These are phyloP conservation scores for Rhinella marina DNA, from an alignment of 2,797 vertebrate genomes.

Conservation along the genomic window DNA sequence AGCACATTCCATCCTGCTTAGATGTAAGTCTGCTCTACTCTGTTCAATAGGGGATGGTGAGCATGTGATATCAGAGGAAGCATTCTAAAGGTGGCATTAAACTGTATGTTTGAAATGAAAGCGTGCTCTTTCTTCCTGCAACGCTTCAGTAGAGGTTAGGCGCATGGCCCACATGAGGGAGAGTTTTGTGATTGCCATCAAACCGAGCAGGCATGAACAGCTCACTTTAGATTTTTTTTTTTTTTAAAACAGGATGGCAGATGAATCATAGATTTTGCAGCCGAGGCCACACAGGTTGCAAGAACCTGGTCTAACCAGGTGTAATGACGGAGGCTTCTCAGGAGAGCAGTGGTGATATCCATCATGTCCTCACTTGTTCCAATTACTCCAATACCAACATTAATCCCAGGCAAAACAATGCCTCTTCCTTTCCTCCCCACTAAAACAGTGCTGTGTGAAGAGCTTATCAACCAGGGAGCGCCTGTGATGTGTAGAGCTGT, in stretches of 20 bases:
- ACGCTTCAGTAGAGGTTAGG: constrained; percentile 63
- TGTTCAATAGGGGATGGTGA: constrained; percentile 61
- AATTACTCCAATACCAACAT: constrained; percentile 64
- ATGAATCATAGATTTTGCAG: constrained; percentile 69
- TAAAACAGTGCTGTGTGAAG: constrained; percentile 59
- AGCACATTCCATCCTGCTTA: constrained; percentile 61
- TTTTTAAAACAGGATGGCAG: constrained; percentile 60
- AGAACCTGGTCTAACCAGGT: constrained; percentile 67
- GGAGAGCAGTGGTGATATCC: constrained; percentile 62
- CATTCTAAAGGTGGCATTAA: constrained; percentile 64
- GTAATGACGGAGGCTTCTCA: constrained; percentile 69
- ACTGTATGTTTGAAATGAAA: constrained; percentile 62
- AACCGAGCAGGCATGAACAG: constrained; percentile 66
- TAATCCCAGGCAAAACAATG: constrained; percentile 60
- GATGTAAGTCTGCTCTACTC: constrained; percentile 61
- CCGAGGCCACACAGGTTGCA: constrained; percentile 72
- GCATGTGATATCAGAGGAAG: constrained; percentile 63
- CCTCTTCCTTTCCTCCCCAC: constrained; percentile 51
- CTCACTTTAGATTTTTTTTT: constrained; percentile 68
- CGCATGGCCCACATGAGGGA: constrained; percentile 62
- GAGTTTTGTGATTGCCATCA: constrained; percentile 68
- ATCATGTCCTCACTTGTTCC: constrained; percentile 65
- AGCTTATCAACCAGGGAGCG: constrained; percentile 53
- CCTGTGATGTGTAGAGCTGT: constrained; percentile 56
- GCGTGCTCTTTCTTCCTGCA: constrained; percentile 63